Evolutionary conservation across 2,113 vertebrate species (phyloP), one percentile per base, ranked within the genome.

Genomic region (Heterochromis multidens): DNA sequence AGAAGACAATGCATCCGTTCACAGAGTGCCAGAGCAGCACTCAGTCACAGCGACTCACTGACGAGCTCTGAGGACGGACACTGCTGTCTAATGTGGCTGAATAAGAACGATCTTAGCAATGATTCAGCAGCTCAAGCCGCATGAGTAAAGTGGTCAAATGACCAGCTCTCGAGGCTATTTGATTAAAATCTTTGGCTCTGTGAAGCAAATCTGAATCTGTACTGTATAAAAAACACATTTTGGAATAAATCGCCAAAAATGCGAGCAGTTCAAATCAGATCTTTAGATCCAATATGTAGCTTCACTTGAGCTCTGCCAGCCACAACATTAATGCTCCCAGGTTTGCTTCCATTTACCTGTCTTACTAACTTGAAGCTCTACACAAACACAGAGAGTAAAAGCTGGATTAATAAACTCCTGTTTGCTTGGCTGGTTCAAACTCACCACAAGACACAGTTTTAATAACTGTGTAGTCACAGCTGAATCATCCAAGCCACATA

Each of bases 1-100:
- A 31, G 78, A 12, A n/a, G 74, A 92, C 91, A 90, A 91, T 83
- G 83, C 76, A 80, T 81, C 85, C 78, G 89, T 91, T 93, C 59
- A 91, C 21, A 83, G 82, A 60, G 77, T 61, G 85, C 31, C n/a
- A 13, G 33, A 43, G 70, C 40, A 77, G 67, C 74, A 40, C 31
- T 40, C 60, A 63, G 52, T 74, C 77, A 76, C 59, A 82, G 67
- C 72, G 78, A 58, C 83, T 80, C 60, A 12, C 81, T 82, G 90
- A 60, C 3, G 23, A 25, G 77, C 78, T 79, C 43, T 17, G 43
- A n/a, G n/a, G 63, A 60, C 7, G 7, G 65, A 7, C 37, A 52
- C 67, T 33, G 29, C 76, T 56, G 81, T 21, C 56, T 23, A 29
- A 61, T 46, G 82, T 31, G 17, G 25, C 49, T 35, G 78, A 76